phyloP scores from a whole-genome alignment of 2,888 invertebrate genomes.

The Cyclophora punctaria region DNA sequence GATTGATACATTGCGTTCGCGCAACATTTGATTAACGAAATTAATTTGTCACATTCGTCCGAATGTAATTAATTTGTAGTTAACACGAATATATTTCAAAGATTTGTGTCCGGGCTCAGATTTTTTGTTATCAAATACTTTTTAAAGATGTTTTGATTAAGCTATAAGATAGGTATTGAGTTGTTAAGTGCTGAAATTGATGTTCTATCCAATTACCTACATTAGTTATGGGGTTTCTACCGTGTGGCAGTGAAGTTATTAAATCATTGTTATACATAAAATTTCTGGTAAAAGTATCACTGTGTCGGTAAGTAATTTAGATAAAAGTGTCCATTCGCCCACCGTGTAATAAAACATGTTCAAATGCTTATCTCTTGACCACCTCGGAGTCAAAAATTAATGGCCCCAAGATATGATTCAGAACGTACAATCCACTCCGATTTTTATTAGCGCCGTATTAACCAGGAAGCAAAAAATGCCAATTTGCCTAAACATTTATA shows the following conservation, averaged over 20 bases:
- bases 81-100: constrained; percentile 28
- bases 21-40: constrained; percentile 64
- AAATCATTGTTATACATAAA: no score
- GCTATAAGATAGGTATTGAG: no score
- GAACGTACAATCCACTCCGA: no score
- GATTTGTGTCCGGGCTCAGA: constrained; percentile 11
- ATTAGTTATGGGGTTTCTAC: no score
- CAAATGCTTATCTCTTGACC: constrained; percentile 64
- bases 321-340: constrained; percentile 57
- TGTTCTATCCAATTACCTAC: no score
- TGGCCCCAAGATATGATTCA: constrained; percentile 45
- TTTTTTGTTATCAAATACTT: constrained; percentile 2
- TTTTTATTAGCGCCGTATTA: constrained; percentile 6
- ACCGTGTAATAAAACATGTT: constrained; percentile 61
- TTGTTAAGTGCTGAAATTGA: no score
- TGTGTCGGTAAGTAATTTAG: constrained; percentile 60
- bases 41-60: constrained; percentile 62
- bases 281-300: constrained; percentile 22
- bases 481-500: constrained; percentile 11
- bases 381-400: constrained; percentile 64
- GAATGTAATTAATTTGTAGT: constrained; percentile 47
- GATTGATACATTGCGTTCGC: constrained; percentile 61
- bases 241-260: no score
- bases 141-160: no score
- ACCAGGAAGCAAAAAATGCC: constrained; percentile 19